Conservation (phyloP, 2,888 invertebrate species). For the Pseudococcus longispinus region DNA sequence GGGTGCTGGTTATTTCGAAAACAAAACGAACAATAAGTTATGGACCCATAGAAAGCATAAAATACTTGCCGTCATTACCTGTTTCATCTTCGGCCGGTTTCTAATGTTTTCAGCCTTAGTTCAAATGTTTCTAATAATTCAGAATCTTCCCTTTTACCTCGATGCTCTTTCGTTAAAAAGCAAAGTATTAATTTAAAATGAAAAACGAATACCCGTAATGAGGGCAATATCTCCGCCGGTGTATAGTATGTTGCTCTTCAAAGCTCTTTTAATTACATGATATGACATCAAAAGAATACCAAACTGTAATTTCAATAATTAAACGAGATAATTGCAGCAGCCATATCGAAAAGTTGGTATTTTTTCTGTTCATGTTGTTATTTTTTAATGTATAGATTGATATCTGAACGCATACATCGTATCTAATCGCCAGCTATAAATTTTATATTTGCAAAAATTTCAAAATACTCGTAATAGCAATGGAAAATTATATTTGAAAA, state of each 20-base stretch:
- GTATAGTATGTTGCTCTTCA: background rate
- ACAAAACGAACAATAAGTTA: slow-evolving; percentile 46
- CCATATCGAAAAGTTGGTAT: background rate
- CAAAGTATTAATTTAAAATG: slow-evolving; percentile 36
- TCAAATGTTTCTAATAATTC: slow-evolving; percentile 45
- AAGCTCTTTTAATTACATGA: slow-evolving; percentile 35
- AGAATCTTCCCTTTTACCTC: slow-evolving; percentile 23
- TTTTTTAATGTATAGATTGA: background rate
- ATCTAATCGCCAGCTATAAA: background rate
- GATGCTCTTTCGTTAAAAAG: slow-evolving; percentile 21
- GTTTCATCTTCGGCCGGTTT: slow-evolving; percentile 43
- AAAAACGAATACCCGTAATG: slow-evolving; percentile 41
- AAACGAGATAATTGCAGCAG: background rate
- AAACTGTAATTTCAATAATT: slow-evolving; percentile 14
- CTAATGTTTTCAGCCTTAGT: slow-evolving; percentile 39
- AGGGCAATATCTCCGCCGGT: slow-evolving; percentile 12
- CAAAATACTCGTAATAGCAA: too few species aligned
- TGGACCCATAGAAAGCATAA: slow-evolving; percentile 44
- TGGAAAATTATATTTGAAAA: too few species aligned
- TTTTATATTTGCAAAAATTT: too few species aligned
- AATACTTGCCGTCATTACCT: slow-evolving; percentile 41
- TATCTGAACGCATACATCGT: background rate
- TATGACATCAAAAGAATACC: slow-evolving; percentile 33
- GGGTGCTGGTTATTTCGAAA: slow-evolving; percentile 39
- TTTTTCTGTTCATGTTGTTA: background rate